Conservation (phyloP, 2,888 invertebrate genomes). For the Gastracanthus pulcherrimus region DNA sequence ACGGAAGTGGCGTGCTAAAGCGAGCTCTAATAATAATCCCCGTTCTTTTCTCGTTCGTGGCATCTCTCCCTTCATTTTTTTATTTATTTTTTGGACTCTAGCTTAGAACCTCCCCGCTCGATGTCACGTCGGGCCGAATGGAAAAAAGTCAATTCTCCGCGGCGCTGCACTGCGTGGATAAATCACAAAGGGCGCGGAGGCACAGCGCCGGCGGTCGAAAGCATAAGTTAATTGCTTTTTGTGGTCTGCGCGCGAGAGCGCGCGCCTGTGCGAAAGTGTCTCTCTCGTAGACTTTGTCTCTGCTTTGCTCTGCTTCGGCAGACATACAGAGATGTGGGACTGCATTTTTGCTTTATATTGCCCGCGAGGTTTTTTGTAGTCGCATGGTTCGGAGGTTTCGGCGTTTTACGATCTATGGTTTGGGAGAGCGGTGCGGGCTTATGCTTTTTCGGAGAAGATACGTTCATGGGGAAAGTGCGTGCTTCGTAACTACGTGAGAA, state of each 20-base stretch:
- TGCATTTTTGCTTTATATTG: background rate
- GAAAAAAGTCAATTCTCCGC: conserved; percentile 14
- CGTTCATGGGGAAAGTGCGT: background rate
- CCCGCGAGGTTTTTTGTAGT: background rate
- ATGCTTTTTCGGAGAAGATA: background rate
- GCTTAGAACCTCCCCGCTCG: background rate
- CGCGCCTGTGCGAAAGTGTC: background rate
- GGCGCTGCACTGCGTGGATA: background rate
- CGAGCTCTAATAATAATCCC: conserved; percentile 9
- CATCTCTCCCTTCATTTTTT: background rate
- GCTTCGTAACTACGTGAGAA: background rate
- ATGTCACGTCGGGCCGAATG: background rate
- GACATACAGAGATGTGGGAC: background rate
- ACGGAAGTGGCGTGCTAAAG: background rate
- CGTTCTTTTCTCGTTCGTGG: background rate
- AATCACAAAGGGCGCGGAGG: conserved; percentile 9
- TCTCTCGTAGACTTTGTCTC: background rate
- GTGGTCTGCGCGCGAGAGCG: conserved; percentile 28
- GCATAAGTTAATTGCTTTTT: conserved; percentile 40
- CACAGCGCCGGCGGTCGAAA: conserved; percentile 2
- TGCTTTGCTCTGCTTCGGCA: background rate
- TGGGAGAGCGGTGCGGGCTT: background rate
- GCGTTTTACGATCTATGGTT: conserved; percentile 1
- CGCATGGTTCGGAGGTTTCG: no score
- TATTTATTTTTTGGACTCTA: background rate